Base-by-base conservation (phyloP, 2,888 invertebrate genomes). In the Halictus ligatus region DNA sequence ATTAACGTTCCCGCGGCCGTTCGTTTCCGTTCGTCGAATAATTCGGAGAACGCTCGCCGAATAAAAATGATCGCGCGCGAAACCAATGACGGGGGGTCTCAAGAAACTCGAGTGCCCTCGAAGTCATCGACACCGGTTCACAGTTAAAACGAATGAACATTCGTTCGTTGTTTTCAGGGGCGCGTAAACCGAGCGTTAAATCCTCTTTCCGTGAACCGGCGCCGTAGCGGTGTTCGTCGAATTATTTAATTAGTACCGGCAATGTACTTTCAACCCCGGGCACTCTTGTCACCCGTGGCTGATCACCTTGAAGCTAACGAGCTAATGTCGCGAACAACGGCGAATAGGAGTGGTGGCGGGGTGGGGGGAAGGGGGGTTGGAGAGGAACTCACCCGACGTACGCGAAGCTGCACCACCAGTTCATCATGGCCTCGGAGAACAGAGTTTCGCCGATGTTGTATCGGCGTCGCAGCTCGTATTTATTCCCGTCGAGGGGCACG, bases 361-460 rank as follows among this genome's bases (percentile, higher is more conserved):
- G n/a, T n/a, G n/a, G n/a, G n/a, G n/a, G n/a, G n/a, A n/a, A n/a
- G n/a, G n/a, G n/a, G n/a, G 40, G 18, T 13, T 12, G 58, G 21
- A 46, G 72, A 35, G 50, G 48, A 43, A 95, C 97, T 96, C 96
- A 98, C 98, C 98, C 98, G 81, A 97, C 97, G 95, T 98, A 97
- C 4, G 98, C 98, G 93, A 99, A 99, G 95, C 98, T 98, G 85
- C 98, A 97, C 98, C 98, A 98, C 95, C 98, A 97, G 89, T 97
- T 97, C 98, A 99, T 98, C 92, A 98, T 96, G 50, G 97, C 97
- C 96, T 98, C 98, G 75, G 98, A 98, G 84, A 99, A 96, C 75
- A 98, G 96, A 92, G 96, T 97, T 95, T 99, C 99, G 83, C 97
- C 96, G 84, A 96, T 96, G 64, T 97, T 98, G 95, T 98, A 98